phyloP scores from a whole-genome alignment of 2,113 vertebrate species.

The Blennius ocellaris region DNA sequence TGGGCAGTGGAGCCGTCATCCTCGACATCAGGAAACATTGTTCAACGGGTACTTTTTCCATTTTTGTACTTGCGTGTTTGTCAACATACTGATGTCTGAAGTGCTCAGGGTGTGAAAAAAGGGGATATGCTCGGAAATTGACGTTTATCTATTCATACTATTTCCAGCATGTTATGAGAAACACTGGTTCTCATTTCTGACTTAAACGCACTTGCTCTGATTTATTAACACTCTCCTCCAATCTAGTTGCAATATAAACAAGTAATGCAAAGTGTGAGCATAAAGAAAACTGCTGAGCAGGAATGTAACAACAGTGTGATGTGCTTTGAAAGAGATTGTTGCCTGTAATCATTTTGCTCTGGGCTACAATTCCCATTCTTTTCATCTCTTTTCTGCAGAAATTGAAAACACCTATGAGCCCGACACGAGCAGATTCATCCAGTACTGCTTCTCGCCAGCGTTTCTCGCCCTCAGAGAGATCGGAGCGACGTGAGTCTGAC shows the following conservation, averaged over 20 bases:
- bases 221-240: no score
- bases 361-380: not conserved
- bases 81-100: no score
- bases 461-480: constrained; percentile 76
- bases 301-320: no score
- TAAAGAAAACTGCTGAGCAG: no score
- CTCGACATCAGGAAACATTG: constrained; percentile 64
- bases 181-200: no score
- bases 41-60: constrained; percentile 47
- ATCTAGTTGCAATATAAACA: no score
- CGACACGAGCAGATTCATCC: constrained; percentile 73
- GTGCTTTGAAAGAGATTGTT: not conserved
- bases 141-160: no score
- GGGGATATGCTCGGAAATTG: no score
- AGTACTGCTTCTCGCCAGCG: constrained; percentile 68
- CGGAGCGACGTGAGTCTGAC: constrained; percentile 72
- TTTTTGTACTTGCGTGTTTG: not conserved
- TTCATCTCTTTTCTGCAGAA: constrained; percentile 42
- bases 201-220: no score
- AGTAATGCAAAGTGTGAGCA: no score
- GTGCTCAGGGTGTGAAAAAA: no score
- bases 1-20: constrained; percentile 58
- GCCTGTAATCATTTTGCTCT: not conserved
- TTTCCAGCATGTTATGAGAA: no score
- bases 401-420: constrained; percentile 59